A percentile compares a stretch with the other conserved stretches of the same genome.
Evolutionary conservation across 2,113 vertebrate genomes (phyloP).

Genomic region (human (Homo sapiens)): DNA sequence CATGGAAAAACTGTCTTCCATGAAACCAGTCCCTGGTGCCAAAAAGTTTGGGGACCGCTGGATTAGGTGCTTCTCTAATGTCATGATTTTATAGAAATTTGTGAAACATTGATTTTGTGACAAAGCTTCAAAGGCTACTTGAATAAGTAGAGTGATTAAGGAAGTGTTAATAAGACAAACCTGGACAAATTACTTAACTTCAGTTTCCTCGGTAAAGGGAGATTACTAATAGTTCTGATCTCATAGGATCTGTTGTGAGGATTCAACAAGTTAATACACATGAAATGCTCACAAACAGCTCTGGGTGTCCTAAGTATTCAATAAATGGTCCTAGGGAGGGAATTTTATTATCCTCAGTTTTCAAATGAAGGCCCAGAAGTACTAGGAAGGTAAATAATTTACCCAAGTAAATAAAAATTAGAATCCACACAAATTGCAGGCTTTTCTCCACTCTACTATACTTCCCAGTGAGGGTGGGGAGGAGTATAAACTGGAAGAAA

Average conservation of each 20-base stretch:
- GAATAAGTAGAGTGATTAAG: background rate
- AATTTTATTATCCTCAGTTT: background rate
- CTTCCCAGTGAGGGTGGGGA: background rate
- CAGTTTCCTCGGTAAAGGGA: background rate
- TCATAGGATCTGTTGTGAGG: background rate
- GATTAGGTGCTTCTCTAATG: background rate
- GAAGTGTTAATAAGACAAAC: background rate
- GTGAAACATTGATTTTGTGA: background rate
- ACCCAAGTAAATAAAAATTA: background rate
- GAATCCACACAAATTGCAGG: background rate
- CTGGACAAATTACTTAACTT: background rate
- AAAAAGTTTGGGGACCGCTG: too few species aligned
- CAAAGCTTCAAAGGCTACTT: background rate
- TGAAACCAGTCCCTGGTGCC: too few species aligned
- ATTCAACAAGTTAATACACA: background rate
- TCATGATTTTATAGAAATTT: background rate
- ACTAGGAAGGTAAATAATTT: background rate
- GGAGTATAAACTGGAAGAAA: background rate
- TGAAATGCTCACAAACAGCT: background rate
- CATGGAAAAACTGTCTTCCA: too few species aligned
- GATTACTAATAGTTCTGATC: background rate
- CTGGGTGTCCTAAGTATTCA: background rate
- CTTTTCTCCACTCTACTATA: background rate
- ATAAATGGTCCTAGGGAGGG: background rate
- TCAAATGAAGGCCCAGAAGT: background rate